phyloP scores from a whole-genome alignment of 2,113 vertebrate genomes.

The Neotragus pygmaeus region DNA sequence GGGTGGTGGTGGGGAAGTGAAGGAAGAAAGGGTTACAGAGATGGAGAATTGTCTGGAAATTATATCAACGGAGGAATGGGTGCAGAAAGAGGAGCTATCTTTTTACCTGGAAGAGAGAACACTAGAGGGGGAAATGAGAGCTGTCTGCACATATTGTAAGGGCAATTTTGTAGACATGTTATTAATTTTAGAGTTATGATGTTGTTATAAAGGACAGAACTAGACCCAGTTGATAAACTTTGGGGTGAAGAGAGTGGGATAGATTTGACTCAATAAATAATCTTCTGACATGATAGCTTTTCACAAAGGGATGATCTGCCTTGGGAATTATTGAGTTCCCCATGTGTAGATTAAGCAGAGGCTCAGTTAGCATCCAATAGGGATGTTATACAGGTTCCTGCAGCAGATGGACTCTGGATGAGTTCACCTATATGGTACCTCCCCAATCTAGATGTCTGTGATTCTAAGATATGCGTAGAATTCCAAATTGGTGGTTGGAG shows the following conservation, averaged over 20 bases:
- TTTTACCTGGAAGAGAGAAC: conserved; percentile 12
- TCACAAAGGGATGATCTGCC: neutral
- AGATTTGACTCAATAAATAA: neutral
- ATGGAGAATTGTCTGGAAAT: neutral
- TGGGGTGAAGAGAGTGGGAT: neutral
- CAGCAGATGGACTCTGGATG: fast-evolving
- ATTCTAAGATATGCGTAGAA: conserved; percentile 9
- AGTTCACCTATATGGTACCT: neutral
- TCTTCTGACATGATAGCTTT: neutral
- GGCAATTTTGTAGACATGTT: neutral
- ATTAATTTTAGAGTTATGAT: neutral
- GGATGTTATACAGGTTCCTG: neutral
- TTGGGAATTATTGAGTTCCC: neutral
- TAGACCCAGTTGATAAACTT: neutral
- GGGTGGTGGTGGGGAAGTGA: neutral
- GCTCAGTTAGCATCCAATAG: neutral
- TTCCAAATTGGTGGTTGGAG: neutral
- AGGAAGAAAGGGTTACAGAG: neutral
- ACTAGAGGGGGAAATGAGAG: neutral
- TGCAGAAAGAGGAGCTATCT: neutral
- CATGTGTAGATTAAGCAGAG: neutral
- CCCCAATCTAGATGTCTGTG: neutral
- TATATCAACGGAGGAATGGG: neutral
- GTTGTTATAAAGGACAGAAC: neutral
- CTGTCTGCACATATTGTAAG: neutral